Base-by-base conservation (phyloP, 2,113 vertebrate genomes). In the Thamnophis sirtalis region DNA sequence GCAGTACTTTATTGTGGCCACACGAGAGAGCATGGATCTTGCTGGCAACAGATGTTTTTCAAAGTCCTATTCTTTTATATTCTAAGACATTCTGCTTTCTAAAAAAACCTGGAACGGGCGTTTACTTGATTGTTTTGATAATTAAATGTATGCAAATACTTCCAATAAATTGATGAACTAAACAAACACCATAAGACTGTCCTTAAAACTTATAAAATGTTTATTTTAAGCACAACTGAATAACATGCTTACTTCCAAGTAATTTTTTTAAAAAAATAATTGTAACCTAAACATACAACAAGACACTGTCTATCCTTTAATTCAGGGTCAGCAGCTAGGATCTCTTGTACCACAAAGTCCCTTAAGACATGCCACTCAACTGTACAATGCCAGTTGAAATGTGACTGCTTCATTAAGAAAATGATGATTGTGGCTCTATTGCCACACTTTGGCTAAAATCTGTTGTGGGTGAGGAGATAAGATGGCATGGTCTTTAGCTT, bases 21-120 rank as follows among this genome's bases (percentile, higher is more conserved):
- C 97, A 94, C 94, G 97, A 97, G 96, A 95, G 97, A 96, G 97
- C 96, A 92, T 97, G 93, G 94, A 96, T 80, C 93, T 73, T 4
- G 0, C n/a, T 13, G 10, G 3, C 89, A 89, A 89, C 9, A 0
- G 19, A 73, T 51, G 3, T 28, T 0, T 24, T 48, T 22, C 1
- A n/a, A 21, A 6, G 0, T 5, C 3, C 28, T 22, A 21, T 0
- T 26, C 3, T 63, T 84, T 38, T n/a, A 13, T 26, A 54, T 51
- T 15, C 28, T 48, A 0, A 22, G 13, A 9, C 28, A 3, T 4
- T 90, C 89, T 1, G 53, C 63, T 84, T 90, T 2, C 89, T 0
- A 49, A 89, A 92, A 60, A 24, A 84, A 84, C 13, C 89, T 92
- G 68, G 43, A 88, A 50, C 21, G 1, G 80, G 9, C 28, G 13